Percentiles rank a stretch among this genome's conserved stretches.
Evolutionary conservation across 2,888 invertebrate genomes (phyloP).

Genomic region (Lasioglossum villosulum): DNA sequence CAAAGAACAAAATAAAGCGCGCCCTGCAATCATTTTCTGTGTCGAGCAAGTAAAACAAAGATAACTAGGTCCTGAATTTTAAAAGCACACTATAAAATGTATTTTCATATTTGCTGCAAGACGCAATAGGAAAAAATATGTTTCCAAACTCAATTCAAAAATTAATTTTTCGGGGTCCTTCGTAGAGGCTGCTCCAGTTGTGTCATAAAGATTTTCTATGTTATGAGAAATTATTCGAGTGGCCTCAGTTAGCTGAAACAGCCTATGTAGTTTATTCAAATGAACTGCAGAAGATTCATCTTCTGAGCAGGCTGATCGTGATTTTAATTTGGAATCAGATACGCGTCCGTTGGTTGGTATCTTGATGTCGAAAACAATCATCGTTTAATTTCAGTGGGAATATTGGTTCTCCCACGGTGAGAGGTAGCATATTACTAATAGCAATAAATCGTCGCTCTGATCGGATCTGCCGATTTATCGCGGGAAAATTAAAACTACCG

Average conservation of each 20-base stretch:
- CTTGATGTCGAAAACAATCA: conserved; percentile 47
- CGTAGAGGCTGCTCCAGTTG: too few species aligned
- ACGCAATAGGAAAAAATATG: too few species aligned
- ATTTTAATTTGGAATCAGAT: conserved; percentile 23
- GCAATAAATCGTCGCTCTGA: conserved; percentile 49
- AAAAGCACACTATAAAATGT: too few species aligned
- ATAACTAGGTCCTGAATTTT: too few species aligned
- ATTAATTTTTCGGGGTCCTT: too few species aligned
- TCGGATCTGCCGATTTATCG: conserved; percentile 56
- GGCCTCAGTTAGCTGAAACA: too few species aligned
- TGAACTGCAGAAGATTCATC: not conserved
- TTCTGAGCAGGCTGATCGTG: not conserved
- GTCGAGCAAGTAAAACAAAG: too few species aligned
- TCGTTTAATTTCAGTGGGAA: conserved; percentile 40
- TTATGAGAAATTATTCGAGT: too few species aligned
- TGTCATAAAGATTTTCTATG: too few species aligned
- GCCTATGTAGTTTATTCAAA: too few species aligned
- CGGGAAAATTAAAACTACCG: conserved; percentile 57
- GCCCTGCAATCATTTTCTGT: not conserved
- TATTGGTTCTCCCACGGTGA: conserved; percentile 38
- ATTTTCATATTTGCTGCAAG: too few species aligned
- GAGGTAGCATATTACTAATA: conserved; percentile 49
- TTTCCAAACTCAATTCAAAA: too few species aligned
- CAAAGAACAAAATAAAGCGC: not conserved
- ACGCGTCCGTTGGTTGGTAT: conserved; percentile 8